Percentiles rank a stretch among this genome's conserved stretches.
Conservation (phyloP, 1,140 invertebrate genomes). For the Gonatopus flavifemur region DNA sequence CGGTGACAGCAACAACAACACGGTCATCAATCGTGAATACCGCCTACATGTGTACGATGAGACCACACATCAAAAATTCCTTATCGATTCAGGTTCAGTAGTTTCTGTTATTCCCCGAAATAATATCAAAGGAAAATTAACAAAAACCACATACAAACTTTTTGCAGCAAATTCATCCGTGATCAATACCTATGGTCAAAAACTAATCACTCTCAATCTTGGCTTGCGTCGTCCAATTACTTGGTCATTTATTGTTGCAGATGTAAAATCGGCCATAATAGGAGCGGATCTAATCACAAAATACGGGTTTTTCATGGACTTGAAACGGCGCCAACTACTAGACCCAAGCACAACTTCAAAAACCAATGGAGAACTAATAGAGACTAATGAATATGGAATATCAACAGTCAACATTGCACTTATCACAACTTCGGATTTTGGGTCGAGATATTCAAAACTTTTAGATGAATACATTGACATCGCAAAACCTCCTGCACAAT, state of each 20-base stretch:
- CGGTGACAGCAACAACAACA: background rate
- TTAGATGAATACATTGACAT: constrained; percentile 9
- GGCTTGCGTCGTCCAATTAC: constrained; percentile 29
- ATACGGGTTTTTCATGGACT: constrained; percentile 36
- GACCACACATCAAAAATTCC: background rate
- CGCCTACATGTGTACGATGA: background rate
- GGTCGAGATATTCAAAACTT: too few relatives aligned
- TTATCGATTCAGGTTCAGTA: background rate
- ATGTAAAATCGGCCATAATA: constrained; percentile 38
- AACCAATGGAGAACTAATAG: background rate
- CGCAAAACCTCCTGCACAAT: constrained; percentile 11
- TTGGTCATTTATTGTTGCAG: constrained; percentile 44
- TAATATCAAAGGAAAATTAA: constrained; percentile 1
- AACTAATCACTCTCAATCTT: constrained; percentile 28
- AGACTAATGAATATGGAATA: background rate
- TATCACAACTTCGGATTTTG: too few relatives aligned
- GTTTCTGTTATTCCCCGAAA: constrained; percentile 2
- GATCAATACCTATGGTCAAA: constrained; percentile 38
- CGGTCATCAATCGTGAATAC: background rate
- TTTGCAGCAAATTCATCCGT: constrained; percentile 17
- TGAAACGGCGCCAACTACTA: constrained; percentile 23
- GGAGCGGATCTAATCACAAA: constrained; percentile 43
- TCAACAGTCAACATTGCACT: constrained; percentile 7
- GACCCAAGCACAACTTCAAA: constrained; percentile 22
- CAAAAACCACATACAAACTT: background rate